A percentile compares a stretch with the other conserved stretches of the same genome.
phyloP scores from a whole-genome alignment of 2,888 invertebrate genomes.

The Diplazon laetatorius region DNA sequence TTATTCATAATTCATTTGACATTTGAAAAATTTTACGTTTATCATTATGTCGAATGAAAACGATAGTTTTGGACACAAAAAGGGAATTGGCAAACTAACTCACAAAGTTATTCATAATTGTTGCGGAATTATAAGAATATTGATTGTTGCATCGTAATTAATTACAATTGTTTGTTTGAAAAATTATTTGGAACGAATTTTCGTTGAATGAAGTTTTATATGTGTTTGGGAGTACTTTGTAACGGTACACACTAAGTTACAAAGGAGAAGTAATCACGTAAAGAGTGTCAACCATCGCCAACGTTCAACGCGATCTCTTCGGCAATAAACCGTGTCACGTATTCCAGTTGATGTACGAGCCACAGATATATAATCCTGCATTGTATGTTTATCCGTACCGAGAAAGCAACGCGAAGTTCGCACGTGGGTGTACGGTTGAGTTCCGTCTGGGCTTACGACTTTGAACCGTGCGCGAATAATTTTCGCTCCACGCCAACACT shows the following conservation, averaged over 20 bases:
- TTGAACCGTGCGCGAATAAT: constrained; percentile 46
- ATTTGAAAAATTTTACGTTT: too few relatives aligned
- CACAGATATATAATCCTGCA: constrained; percentile 19
- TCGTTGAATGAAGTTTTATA: neutral
- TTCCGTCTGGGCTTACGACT: constrained; percentile 52
- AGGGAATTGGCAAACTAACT: too few relatives aligned
- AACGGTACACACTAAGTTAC: neutral
- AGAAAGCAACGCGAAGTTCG: constrained; percentile 26
- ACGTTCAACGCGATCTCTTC: constrained; percentile 17
- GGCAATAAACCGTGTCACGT: constrained; percentile 30
- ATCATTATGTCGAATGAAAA: neutral
- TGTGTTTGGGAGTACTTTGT: neutral
- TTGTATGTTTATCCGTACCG: constrained; percentile 36
- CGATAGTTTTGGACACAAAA: too few relatives aligned
- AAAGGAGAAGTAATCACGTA: neutral
- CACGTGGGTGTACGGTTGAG: constrained; percentile 43
- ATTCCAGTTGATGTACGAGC: constrained; percentile 26
- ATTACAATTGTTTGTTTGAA: neutral
- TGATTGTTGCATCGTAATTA: too few relatives aligned
- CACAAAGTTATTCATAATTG: too few relatives aligned
- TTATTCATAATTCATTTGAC: neutral
- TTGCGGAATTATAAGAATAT: too few relatives aligned
- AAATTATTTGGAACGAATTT: neutral
- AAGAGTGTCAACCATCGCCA: constrained; percentile 35
- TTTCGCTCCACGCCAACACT: constrained; percentile 23